Conservation (phyloP, 2,797 vertebrate species). For the Pangasius macronema region DNA sequence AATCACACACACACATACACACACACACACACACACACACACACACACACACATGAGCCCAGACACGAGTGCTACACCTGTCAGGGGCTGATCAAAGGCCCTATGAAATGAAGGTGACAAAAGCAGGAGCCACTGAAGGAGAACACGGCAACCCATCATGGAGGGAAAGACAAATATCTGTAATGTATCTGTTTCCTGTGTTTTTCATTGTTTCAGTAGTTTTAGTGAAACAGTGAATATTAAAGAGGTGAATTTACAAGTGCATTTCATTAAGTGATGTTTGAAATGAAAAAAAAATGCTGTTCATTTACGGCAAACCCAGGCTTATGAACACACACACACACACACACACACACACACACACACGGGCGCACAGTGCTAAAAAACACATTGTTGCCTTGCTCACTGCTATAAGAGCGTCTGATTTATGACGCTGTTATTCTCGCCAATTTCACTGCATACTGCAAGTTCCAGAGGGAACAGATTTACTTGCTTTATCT, state of each 20-base stretch:
- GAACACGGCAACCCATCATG: slow-evolving; percentile 26
- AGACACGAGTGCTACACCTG: slow-evolving; percentile 44
- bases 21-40: slow-evolving; percentile 28
- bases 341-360: not conserved
- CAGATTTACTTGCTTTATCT: slow-evolving; percentile 60
- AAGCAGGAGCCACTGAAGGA: slow-evolving; percentile 11
- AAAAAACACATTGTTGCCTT: not conserved
- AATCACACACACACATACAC: slow-evolving; percentile 23
- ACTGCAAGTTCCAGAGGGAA: slow-evolving; percentile 60
- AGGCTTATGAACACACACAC: slow-evolving; percentile 1
- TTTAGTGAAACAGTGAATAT: not conserved
- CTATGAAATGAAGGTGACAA: slow-evolving; percentile 50
- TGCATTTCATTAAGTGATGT: slow-evolving; percentile 21
- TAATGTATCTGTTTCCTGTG: slow-evolving; percentile 17
- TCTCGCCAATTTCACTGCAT: slow-evolving; percentile 49
- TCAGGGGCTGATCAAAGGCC: slow-evolving; percentile 53
- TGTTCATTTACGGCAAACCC: not conserved
- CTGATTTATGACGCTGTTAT: slow-evolving; percentile 56
- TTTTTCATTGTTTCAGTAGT: not conserved
- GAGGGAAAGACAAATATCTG: slow-evolving; percentile 16
- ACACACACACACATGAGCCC: slow-evolving; percentile 19
- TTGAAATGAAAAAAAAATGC: not conserved
- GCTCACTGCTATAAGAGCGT: slow-evolving; percentile 8
- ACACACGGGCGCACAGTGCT: not conserved
- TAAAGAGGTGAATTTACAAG: not conserved